These are phyloP conservation scores for Rhagonycha lutea DNA, from an alignment of 2,888 invertebrate genomes.

Conservation along the genomic window DNA sequence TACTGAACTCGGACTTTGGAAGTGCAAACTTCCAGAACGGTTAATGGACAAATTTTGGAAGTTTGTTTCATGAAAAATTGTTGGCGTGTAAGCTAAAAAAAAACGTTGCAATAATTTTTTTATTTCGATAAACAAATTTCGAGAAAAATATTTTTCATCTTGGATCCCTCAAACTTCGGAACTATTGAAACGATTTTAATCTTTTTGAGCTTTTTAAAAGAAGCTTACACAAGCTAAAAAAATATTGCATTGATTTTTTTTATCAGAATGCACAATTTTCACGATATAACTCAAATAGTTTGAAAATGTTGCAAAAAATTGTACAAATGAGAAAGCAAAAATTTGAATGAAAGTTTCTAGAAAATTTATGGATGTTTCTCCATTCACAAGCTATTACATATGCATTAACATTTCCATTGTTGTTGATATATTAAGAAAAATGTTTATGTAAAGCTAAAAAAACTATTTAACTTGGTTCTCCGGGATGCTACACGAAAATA, in stretches of 20 bases:
- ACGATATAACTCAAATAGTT: neutral
- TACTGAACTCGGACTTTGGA: no score
- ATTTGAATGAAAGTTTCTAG: neutral
- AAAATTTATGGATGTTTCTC: neutral
- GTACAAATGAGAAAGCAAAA: neutral
- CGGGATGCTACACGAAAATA: neutral
- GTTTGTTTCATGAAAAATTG: neutral
- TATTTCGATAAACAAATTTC: no score
- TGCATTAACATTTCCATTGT: neutral
- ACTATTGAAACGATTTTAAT: neutral
- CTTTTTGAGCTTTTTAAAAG: neutral
- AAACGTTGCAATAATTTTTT: no score
- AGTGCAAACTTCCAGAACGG: neutral
- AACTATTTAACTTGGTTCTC: neutral
- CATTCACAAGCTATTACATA: neutral
- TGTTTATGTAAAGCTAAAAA: neutral
- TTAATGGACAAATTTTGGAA: neutral
- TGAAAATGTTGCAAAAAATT: no score
- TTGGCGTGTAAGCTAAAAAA: no score
- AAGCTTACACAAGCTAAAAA: neutral
- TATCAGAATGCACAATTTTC: neutral
- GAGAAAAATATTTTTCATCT: neutral
- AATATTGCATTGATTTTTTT: neutral
- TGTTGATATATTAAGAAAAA: neutral
- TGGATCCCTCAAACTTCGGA: neutral